Conservation (phyloP, 2,888 invertebrate species). For the Nephrotoma guestfalica region DNA sequence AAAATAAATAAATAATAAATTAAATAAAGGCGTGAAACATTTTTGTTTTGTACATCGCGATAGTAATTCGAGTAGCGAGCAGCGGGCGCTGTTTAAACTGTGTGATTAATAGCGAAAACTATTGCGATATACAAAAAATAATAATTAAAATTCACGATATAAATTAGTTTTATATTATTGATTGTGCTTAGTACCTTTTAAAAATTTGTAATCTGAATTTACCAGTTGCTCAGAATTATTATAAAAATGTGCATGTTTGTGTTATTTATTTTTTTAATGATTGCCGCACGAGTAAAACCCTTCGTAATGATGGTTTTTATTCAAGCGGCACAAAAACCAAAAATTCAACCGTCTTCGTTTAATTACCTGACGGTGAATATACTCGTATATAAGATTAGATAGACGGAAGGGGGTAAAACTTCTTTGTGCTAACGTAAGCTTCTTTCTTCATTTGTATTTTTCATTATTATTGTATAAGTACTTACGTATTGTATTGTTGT, state of each 20-base stretch:
- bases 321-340: not conserved
- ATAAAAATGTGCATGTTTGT: not conserved
- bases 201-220: not conserved
- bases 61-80: too few relatives aligned
- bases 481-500: not conserved
- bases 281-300: not conserved
- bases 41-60: not conserved
- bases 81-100: not conserved
- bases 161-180: not conserved
- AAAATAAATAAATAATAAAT: not conserved
- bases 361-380: not conserved
- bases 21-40: not conserved
- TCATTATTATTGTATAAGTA: not conserved
- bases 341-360: not conserved
- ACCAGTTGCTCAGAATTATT: not conserved
- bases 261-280: not conserved
- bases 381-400: not conserved
- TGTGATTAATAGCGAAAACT: not conserved
- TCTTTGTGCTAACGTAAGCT: not conserved
- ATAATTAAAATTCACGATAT: not conserved
- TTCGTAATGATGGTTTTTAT: not conserved
- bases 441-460: not conserved
- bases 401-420: not conserved
- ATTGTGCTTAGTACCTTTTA: not conserved
- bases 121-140: not conserved